Evolutionary conservation across 2,113 vertebrate species (phyloP), one percentile per base, ranked within the genome.

Genomic region (Caranx ignobilis): DNA sequence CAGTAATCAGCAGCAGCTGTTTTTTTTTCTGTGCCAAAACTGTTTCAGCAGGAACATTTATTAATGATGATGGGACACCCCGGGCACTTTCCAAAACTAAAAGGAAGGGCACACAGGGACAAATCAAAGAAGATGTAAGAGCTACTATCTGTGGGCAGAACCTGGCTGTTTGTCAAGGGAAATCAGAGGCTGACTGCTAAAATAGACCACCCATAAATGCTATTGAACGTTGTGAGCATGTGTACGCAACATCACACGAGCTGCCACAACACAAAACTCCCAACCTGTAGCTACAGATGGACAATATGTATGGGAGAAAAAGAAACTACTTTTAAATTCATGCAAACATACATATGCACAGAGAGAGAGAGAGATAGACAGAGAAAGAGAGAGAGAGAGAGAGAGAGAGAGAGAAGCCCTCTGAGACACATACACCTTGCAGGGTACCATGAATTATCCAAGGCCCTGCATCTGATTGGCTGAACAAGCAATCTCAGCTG

Each of bases 401-500:
- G 54, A 39, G 19, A 63, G 31, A 73, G 26, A 63, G 43, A 47
- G 12, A 50, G 45, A 79, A 45, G 9, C 41, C 84, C 62, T 66
- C 21, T 47, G 56, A 79, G 73, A 68, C 48, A 55, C 62, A 73
- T 6, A 64, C 83, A 88, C 86, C 81, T 85, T 81, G 57, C 64
- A 88, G 92, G 92, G 94, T 88, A 63, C 82, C 73, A 94, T 88
- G 89, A 95, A 94, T 94, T 94, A 94, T 81, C 90, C 73, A 93
- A 73, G 71, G 81, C 60, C 57, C 32, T 2, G 69, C 2, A 31
- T 91, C 92, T 89, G 85, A 95, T 34, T 95, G 93, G 90, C 84
- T 93, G 83, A 80, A 75, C 75, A 73, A 84, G 92, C 88, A 93
- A 84, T 92, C 35, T 32, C 83, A 78, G 80, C 89, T 80, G 79